Percentiles rank a stretch among this genome's conserved stretches.
Conservation (phyloP, 2,888 invertebrate species). For the Lutraria lutraria region DNA sequence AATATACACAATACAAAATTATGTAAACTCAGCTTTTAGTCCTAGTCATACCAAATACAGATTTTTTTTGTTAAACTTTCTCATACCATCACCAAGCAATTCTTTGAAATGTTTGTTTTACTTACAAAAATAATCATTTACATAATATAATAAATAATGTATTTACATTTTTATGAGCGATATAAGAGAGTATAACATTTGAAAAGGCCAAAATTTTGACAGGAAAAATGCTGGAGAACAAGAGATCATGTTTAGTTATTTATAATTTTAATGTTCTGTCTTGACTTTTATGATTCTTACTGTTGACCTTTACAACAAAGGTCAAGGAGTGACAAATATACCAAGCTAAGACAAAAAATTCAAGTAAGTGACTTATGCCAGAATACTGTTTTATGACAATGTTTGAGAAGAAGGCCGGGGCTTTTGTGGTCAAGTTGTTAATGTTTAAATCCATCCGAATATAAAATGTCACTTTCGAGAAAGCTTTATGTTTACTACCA, state of each 20-base stretch:
- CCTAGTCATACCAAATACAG: neutral
- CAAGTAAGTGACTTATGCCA: neutral
- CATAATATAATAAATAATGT: slow-evolving; percentile 27
- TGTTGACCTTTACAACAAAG: slow-evolving; percentile 25
- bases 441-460: too few species aligned
- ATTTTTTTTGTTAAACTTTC: neutral
- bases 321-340: slow-evolving; percentile 16
- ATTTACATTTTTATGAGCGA: slow-evolving; percentile 40
- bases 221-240: slow-evolving; percentile 23
- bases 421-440: too few species aligned
- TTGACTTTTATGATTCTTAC: slow-evolving; percentile 39
- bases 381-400: too few species aligned
- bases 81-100: slow-evolving; percentile 18
- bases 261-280: slow-evolving; percentile 39
- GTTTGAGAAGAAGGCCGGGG: too few species aligned
- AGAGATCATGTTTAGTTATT: slow-evolving; percentile 27
- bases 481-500: too few species aligned
- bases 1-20: neutral
- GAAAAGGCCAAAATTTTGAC: slow-evolving; percentile 36
- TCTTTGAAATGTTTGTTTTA: slow-evolving; percentile 25
- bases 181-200: slow-evolving; percentile 25
- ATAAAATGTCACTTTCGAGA: too few species aligned
- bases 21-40: neutral
- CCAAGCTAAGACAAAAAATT: neutral
- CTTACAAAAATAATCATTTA: slow-evolving; percentile 24